Percentiles rank a stretch among this genome's conserved stretches.
phyloP scores from a whole-genome alignment of 2,888 invertebrate genomes.

The Caenorhabditis wallacei region DNA sequence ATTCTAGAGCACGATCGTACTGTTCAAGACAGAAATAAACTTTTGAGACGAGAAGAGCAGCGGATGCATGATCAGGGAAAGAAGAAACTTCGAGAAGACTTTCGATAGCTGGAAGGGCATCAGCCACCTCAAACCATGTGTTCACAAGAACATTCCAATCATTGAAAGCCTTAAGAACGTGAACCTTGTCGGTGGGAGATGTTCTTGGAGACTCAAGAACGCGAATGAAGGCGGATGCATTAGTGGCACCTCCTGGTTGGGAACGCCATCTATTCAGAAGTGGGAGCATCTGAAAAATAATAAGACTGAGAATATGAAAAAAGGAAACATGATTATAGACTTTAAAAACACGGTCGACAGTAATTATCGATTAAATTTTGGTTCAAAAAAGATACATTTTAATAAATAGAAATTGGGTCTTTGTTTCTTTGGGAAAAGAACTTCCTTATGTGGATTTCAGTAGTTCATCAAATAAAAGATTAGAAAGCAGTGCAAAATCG shows the following conservation, averaged over 20 bases:
- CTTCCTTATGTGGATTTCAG: no score
- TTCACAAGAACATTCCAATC: slow-evolving; percentile 60
- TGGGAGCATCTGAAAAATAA: slow-evolving; percentile 63
- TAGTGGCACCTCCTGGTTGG: slow-evolving; percentile 56
- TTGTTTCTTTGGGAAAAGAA: no score
- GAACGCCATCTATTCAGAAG: slow-evolving; percentile 68
- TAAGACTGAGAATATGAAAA: neutral
- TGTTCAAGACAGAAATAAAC: slow-evolving; percentile 63
- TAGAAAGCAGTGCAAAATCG: no score
- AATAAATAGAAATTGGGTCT: no score
- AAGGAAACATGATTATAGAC: neutral
- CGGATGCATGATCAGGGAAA: slow-evolving; percentile 50
- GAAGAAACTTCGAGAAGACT: slow-evolving; percentile 30
- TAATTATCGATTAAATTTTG: no score
- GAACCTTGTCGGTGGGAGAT: slow-evolving; percentile 44
- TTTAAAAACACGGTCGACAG: no score
- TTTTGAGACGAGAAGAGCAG: slow-evolving; percentile 62
- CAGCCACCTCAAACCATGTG: slow-evolving; percentile 66
- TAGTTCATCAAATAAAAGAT: no score
- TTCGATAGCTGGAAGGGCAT: slow-evolving; percentile 57
- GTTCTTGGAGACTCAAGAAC: slow-evolving; percentile 55
- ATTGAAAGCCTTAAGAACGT: slow-evolving; percentile 60
- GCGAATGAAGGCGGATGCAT: slow-evolving; percentile 64
- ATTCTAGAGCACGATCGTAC: slow-evolving; percentile 60
- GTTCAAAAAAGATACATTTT: no score